phyloP scores from a whole-genome alignment of 1,140 invertebrate genomes.

The Conus betulinus region DNA sequence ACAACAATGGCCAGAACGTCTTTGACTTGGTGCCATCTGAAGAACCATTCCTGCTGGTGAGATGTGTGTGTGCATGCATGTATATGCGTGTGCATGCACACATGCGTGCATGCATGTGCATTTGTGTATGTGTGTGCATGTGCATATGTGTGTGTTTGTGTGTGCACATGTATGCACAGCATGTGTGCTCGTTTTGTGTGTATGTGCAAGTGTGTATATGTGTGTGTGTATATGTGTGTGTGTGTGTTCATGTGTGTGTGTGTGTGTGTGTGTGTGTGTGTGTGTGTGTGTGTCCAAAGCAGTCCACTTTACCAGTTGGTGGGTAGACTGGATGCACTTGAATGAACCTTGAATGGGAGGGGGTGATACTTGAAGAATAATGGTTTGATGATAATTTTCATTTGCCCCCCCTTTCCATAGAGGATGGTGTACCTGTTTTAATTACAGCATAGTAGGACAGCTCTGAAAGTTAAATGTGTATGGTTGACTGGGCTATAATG shows the following conservation, averaged over 20 bases:
- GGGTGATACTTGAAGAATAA: too few relatives aligned
- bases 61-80: constrained; percentile 15
- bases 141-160: neutral
- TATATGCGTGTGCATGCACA: neutral
- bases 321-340: neutral
- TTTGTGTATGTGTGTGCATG: neutral
- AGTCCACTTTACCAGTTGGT: too few relatives aligned
- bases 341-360: neutral
- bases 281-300: too few relatives aligned
- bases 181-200: neutral
- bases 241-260: too few relatives aligned
- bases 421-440: too few relatives aligned
- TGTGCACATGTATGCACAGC: neutral
- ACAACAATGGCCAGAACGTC: constrained; percentile 72
- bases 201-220: neutral
- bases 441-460: too few relatives aligned
- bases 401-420: too few relatives aligned
- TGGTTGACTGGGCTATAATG: too few relatives aligned
- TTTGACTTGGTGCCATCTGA: constrained; percentile 74
- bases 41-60: constrained; percentile 69
- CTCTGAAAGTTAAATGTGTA: too few relatives aligned
- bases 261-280: too few relatives aligned
- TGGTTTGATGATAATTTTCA: too few relatives aligned
- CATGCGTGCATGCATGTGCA: neutral
- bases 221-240: neutral